Evolutionary conservation across 2,113 vertebrate species (phyloP).

Genomic region (Girardinichthys multiradiatus): DNA sequence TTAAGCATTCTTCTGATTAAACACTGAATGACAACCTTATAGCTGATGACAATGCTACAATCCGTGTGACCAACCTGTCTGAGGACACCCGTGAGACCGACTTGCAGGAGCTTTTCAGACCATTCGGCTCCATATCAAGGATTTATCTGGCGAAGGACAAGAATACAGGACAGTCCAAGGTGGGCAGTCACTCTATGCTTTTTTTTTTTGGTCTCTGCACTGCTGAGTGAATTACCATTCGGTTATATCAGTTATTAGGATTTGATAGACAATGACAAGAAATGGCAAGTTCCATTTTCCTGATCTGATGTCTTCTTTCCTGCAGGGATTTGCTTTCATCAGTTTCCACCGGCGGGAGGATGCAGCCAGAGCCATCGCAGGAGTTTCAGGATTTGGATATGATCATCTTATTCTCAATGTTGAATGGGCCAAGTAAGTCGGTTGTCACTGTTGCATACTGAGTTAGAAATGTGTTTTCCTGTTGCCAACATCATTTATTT

Average conservation of each 20-base stretch:
- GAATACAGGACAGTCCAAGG: slow-evolving; percentile 97
- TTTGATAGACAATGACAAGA: background rate
- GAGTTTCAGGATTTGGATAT: slow-evolving; percentile 94
- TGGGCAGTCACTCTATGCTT: slow-evolving; percentile 45
- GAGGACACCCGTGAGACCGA: slow-evolving; percentile 98
- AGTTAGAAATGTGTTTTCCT: background rate
- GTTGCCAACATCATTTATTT: background rate
- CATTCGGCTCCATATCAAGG: slow-evolving; percentile 96
- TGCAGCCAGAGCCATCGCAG: slow-evolving; percentile 89
- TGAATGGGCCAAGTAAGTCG: slow-evolving; percentile 96
- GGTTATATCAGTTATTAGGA: background rate
- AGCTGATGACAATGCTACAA: slow-evolving; percentile 97
- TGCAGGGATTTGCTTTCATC: slow-evolving; percentile 95
- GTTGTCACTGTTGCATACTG: background rate
- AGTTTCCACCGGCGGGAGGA: slow-evolving; percentile 97
- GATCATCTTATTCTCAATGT: slow-evolving; percentile 97
- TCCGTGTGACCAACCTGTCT: slow-evolving; percentile 96
- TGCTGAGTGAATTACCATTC: rapidly evolving
- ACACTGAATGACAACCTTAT: rapidly evolving
- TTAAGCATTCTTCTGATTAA: background rate
- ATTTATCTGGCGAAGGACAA: slow-evolving; percentile 99
- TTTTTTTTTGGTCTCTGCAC: background rate
- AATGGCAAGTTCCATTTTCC: background rate
- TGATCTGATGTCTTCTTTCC: background rate
- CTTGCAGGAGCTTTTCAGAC: slow-evolving; percentile 96